Conservation (phyloP, 2,113 vertebrate genomes). For the Labeo catla region DNA sequence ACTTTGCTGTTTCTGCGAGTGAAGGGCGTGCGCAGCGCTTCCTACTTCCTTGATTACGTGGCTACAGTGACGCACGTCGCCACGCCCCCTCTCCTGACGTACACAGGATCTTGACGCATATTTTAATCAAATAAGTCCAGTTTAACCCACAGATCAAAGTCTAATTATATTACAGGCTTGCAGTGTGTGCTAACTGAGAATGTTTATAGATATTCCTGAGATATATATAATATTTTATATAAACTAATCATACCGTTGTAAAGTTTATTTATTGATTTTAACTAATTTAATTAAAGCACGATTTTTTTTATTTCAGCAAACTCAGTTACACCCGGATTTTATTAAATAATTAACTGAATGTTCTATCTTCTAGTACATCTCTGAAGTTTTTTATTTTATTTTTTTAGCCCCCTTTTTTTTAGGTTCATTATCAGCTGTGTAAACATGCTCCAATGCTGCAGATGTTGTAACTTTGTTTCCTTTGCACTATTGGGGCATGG, state of each 20-base stretch:
- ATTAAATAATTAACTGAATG: background rate
- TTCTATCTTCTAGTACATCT: background rate
- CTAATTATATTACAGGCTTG: background rate
- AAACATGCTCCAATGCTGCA: background rate
- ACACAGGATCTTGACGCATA: background rate
- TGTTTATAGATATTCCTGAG: background rate
- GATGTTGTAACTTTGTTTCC: background rate
- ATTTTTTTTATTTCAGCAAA: background rate
- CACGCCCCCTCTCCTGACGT: slow-evolving; percentile 6
- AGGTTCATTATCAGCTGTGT: slow-evolving; percentile 11
- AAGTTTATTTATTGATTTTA: too few species aligned
- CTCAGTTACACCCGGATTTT: background rate
- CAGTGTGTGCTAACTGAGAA: background rate
- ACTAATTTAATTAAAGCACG: too few species aligned
- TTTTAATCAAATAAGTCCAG: background rate
- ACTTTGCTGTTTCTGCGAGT: slow-evolving; percentile 1
- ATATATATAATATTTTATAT: too few species aligned
- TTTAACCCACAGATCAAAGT: background rate
- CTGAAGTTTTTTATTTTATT: background rate
- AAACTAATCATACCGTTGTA: too few species aligned
- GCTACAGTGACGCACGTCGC: background rate
- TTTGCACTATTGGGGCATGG: background rate
- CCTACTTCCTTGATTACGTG: slow-evolving; percentile 36
- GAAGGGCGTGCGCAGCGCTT: background rate
- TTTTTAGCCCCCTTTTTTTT: background rate